Percentiles rank a stretch among this genome's conserved stretches.
phyloP scores from a whole-genome alignment of 2,888 invertebrate genomes.

The Calameuta filiformis region DNA sequence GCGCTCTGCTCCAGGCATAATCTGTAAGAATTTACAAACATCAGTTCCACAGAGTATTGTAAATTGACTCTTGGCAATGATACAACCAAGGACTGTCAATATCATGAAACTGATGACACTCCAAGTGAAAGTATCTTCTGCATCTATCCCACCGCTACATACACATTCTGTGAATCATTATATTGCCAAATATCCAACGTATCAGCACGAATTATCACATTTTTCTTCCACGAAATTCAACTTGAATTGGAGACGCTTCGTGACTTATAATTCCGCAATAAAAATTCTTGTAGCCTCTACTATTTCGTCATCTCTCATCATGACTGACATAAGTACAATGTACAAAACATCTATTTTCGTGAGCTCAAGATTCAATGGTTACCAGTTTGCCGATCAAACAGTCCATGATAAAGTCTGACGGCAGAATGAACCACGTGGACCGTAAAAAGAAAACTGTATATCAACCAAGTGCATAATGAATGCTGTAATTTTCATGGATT shows the following conservation, averaged over 20 bases:
- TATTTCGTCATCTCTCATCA: not conserved
- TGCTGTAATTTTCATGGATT: not conserved
- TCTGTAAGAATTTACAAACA: constrained; percentile 32
- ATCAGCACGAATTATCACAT: not conserved
- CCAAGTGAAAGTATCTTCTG: not conserved
- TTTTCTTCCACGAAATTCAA: not conserved
- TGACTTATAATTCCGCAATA: not conserved
- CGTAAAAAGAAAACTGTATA: not conserved
- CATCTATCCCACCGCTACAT: not conserved
- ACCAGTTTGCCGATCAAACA: not conserved
- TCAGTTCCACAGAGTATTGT: not conserved
- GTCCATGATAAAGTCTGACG: not conserved
- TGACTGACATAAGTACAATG: not conserved
- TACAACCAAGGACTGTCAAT: not conserved
- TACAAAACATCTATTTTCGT: not conserved
- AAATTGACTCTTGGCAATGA: not conserved
- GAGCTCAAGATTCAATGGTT: not conserved
- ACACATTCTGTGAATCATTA: not conserved
- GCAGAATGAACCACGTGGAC: not conserved
- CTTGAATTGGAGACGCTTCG: not conserved
- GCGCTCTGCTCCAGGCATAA: constrained; percentile 53
- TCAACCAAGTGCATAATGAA: not conserved
- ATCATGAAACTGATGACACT: not conserved
- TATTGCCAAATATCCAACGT: not conserved
- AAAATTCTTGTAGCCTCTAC: not conserved